Base-by-base conservation (phyloP, 2,113 vertebrate species). In the Barnardius zonarius region DNA sequence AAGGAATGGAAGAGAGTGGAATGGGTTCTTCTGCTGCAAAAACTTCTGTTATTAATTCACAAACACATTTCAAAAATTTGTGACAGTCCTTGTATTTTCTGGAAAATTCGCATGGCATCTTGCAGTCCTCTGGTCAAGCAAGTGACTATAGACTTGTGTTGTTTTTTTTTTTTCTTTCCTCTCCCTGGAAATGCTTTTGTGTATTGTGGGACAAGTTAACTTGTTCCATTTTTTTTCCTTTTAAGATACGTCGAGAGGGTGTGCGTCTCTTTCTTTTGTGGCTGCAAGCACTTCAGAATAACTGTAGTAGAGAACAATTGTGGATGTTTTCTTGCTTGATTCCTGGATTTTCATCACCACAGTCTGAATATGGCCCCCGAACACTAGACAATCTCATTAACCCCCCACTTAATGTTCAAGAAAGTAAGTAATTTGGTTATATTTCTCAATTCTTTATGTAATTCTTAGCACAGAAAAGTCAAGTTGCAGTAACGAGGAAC, bases 261-360 rank as follows among this genome's bases (percentile, higher is more conserved):
- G 98, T 99, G 75, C 99, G 99, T 82, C 98, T 99, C 95, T 99
- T 99, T 97, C 98, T 99, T 95, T 93, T 99, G 86, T 99, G 99
- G 99, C 98, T 99, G 97, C 99, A 99, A 98, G 99, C 99, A 27
- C 98, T 99, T 94, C 99, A 99, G 85, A 98, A 97, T 96, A 99
- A 99, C 78, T 99, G 99, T 30, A 98, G 99, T 96, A 98, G 96
- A 66, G 99, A 99, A 97, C 99, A 99, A 90, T 98, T 99, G 83
- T 99, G 99, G 97, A 99, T 99, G 97, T 99, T 99, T 92, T 99
- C 99, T 51, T 99, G 99, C 95, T 98, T 99, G 97, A 99, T 99
- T 97, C 99, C 99, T 64, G 99, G 99, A 89, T 99, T 99, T 97
- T 99, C 99, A 22, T 97, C 99, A 70, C 99, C 99, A 20, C 98